Percentiles rank a stretch among this genome's conserved stretches.
Conservation (phyloP, 2,888 invertebrate species). For the Philaethria dido region DNA sequence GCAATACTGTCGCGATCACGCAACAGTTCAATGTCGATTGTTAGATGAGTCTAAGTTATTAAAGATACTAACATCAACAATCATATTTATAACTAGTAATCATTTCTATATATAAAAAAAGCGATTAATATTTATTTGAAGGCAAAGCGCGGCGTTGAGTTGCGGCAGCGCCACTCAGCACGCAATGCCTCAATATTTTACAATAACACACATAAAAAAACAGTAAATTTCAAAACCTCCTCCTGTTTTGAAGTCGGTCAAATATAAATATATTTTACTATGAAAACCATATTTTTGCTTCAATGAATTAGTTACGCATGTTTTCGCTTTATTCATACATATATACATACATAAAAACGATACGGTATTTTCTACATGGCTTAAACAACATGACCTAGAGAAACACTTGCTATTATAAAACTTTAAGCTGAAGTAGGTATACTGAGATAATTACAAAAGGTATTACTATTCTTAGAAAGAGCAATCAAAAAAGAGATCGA, state of each 20-base stretch:
- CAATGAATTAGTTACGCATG: slow-evolving; percentile 27
- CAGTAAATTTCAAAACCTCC: too few species aligned
- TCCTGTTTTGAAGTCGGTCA: too few species aligned
- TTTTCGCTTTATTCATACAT: slow-evolving; percentile 6
- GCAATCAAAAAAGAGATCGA: too few species aligned
- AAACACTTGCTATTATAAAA: slow-evolving; percentile 1
- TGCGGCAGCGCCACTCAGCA: too few species aligned
- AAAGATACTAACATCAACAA: neutral
- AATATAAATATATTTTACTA: too few species aligned
- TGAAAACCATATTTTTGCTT: slow-evolving; percentile 14
- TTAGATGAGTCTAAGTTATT: slow-evolving; percentile 22
- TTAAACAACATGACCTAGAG: slow-evolving; percentile 5
- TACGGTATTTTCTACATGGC: neutral
- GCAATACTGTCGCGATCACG: slow-evolving; percentile 32
- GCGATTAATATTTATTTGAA: too few species aligned
- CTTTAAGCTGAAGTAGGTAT: neutral
- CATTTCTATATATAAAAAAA: too few species aligned
- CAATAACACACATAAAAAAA: too few species aligned
- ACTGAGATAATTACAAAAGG: neutral
- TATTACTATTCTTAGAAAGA: neutral
- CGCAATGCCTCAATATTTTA: too few species aligned
- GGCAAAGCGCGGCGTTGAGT: too few species aligned
- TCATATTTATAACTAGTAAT: too few species aligned
- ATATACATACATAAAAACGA: slow-evolving; percentile 10
- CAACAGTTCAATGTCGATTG: slow-evolving; percentile 28